Evolutionary conservation across 2,888 invertebrate species (phyloP).

Genomic region (Drosophila prolongata): DNA sequence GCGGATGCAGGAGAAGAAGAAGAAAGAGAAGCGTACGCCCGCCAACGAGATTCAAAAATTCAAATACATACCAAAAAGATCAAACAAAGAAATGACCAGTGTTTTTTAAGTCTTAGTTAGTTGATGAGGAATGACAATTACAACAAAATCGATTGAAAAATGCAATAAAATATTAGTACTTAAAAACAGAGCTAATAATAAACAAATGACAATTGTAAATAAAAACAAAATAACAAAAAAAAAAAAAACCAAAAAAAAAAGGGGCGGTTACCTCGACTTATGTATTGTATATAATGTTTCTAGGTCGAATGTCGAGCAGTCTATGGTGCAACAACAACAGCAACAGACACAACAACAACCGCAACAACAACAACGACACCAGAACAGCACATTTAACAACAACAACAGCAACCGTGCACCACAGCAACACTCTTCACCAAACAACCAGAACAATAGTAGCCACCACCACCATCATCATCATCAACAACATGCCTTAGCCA

Average conservation of each 20-base stretch:
- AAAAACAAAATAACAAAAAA: neutral
- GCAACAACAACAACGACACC: conserved; percentile 58
- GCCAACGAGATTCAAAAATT: conserved; percentile 5
- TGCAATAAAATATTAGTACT: conserved; percentile 25
- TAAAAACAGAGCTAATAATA: conserved; percentile 6
- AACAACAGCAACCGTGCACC: conserved; percentile 32
- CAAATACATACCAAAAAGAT: conserved; percentile 2
- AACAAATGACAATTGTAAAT: conserved; percentile 14
- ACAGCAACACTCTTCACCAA: conserved; percentile 30
- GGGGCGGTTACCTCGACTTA: conserved; percentile 58
- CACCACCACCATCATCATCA: conserved; percentile 20
- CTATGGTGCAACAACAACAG: conserved; percentile 83
- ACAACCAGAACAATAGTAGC: conserved; percentile 43
- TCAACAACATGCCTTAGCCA: conserved; percentile 49
- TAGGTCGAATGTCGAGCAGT: conserved; percentile 85
- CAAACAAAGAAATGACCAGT: neutral
- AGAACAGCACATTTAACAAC: conserved; percentile 56
- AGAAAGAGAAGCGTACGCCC: neutral
- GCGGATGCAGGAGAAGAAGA: conserved; percentile 1
- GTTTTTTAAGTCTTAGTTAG: conserved; percentile 3
- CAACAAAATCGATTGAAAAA: conserved; percentile 34
- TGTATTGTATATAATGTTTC: conserved; percentile 85
- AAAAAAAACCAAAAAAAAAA: conserved; percentile 25
- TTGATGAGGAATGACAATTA: conserved; percentile 21
- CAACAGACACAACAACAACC: conserved; percentile 52